Evolutionary conservation across 2,888 invertebrate genomes (phyloP), one percentile per base, ranked within the genome.

Genomic region (Hydroisotoma schaefferi): DNA sequence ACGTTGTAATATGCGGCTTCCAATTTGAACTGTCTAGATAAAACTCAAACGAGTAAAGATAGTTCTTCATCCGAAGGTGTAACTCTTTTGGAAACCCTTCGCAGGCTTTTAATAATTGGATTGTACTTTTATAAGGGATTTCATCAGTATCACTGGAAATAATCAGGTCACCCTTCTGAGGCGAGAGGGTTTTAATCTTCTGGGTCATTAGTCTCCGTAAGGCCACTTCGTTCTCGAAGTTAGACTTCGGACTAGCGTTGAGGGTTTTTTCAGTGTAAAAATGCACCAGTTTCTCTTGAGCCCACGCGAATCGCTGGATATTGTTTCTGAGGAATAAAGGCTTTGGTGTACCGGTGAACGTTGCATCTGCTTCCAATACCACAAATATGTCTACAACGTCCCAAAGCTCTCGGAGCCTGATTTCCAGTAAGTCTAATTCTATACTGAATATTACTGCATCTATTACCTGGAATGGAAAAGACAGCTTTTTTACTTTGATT

Each of bases 71-170:
- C 29, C 55, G 27, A 28, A 67, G 33, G 28, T 67, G 67, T 6
- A 67, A 25, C 22, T 59, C 62, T 10, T 15, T 1, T 4, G 83
- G 82, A 80, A 82, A 84, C 49, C 83, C 82, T 65, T 85, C 81
- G 75, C 86, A 86, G 57, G 83, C 79, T 76, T 85, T 86, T 37
- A 87, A 78, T 77, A 84, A 86, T 73, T 82, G 79, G 25, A 87
- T 74, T n/a, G 85, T 82, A 59, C 81, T 77, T 26, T 80, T 78
- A 61, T 83, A 83, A 18, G 84, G 81, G 60, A 87, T 80, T 69
- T 84, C 83, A 73, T 83, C 82, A 20, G 80, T 77, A 66, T 83
- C 80, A 49, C 81, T 81, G 22, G 72, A 66, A 40, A 80, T 79
- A 57, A 86, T 77, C 1, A 76, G 51, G 57, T 76, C 76, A 29